A percentile compares a stretch with the other conserved stretches of the same genome.
Conservation (phyloP, 2,113 vertebrate species). For the Rhipidura dahli region DNA sequence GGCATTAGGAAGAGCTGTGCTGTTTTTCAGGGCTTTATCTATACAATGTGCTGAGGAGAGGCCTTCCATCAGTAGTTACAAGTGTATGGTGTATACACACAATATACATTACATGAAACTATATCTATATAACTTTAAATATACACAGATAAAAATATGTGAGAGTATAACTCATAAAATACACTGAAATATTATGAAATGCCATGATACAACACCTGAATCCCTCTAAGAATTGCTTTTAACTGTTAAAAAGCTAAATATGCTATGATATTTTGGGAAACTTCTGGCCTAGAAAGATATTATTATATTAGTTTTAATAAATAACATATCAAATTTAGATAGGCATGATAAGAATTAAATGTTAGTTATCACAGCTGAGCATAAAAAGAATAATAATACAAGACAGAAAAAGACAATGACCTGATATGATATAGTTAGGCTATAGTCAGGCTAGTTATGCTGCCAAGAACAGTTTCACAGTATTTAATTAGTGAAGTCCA, state of each 20-base stretch:
- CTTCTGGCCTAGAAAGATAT: not conserved
- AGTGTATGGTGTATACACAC: too few relatives aligned
- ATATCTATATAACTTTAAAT: not conserved
- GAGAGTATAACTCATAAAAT: not conserved
- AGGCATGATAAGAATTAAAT: not conserved
- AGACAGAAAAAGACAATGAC: not conserved
- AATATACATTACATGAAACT: not conserved
- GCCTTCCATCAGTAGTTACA: not conserved
- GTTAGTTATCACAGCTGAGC: not conserved
- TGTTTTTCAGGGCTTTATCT: not conserved
- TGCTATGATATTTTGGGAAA: not conserved
- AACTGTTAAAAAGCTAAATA: not conserved
- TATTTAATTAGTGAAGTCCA: not conserved
- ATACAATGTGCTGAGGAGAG: fast-evolving
- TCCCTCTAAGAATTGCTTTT: not conserved
- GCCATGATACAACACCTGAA: not conserved
- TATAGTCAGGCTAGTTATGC: not conserved
- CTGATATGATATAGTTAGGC: not conserved
- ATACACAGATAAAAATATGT: not conserved
- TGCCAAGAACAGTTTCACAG: not conserved
- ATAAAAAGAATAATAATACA: not conserved
- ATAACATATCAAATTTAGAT: not conserved
- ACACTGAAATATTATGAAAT: not conserved
- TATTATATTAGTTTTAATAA: not conserved
- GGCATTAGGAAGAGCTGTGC: not conserved